Evolutionary conservation across 2,888 invertebrate genomes (phyloP).

Genomic region (Rotaria magnacalcarata): DNA sequence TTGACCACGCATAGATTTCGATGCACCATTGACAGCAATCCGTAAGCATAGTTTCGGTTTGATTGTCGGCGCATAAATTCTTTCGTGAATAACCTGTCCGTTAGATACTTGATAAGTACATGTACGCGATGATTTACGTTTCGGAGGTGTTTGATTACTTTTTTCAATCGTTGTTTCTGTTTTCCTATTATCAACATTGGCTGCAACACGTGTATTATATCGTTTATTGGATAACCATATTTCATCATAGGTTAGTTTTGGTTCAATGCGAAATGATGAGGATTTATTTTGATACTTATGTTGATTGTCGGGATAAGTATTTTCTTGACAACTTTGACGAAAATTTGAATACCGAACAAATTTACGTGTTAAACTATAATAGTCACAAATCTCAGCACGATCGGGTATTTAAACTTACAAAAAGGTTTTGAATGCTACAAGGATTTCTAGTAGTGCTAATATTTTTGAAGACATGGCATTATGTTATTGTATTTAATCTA

Average conservation of each 20-base stretch:
- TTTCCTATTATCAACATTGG: neutral
- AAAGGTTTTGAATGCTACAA: no score
- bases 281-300: neutral
- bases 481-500: no score
- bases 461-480: no score
- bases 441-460: no score
- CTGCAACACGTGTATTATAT: conserved; percentile 5
- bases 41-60: neutral
- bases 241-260: neutral
- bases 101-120: neutral
- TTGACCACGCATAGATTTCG: conserved; percentile 40
- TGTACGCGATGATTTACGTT: neutral
- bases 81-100: conserved; percentile 2
- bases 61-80: neutral
- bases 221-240: neutral
- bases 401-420: no score
- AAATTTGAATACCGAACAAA: neutral
- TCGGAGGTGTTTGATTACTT: no score
- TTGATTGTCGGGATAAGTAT: neutral
- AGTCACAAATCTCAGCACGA: neutral
- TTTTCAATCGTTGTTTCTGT: neutral
- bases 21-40: conserved; percentile 44
- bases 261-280: neutral
- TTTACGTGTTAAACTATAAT: neutral
- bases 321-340: neutral